These are phyloP conservation scores for Orthosia gothica DNA, from an alignment of 2,888 invertebrate species.

Conservation along the genomic window DNA sequence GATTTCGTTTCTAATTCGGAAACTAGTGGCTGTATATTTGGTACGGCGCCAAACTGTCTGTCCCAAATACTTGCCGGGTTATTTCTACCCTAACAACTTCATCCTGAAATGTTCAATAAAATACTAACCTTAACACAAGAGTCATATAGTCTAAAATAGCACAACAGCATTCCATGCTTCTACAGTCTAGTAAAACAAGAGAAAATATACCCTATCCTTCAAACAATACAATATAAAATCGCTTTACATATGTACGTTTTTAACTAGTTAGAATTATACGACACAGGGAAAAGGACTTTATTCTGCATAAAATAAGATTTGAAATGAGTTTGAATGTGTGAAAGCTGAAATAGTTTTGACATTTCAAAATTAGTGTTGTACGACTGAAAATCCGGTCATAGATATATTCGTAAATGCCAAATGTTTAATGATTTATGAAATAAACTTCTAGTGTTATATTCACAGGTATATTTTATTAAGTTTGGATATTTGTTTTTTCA, in stretches of 20 bases:
- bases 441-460: conserved; percentile 10
- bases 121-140: conserved; percentile 15
- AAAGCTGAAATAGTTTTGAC: conserved; percentile 60
- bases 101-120: conserved; percentile 18
- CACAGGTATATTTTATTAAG: too few relatives aligned
- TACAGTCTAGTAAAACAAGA: conserved; percentile 16
- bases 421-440: conserved; percentile 44
- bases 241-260: background rate
- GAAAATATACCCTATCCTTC: conserved; percentile 27
- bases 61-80: conserved; percentile 77
- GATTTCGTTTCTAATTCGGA: conserved; percentile 66
- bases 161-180: background rate
- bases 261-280: conserved; percentile 20
- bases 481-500: too few relatives aligned
- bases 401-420: conserved; percentile 40
- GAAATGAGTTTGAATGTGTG: conserved; percentile 9
- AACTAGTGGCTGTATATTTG: conserved; percentile 71
- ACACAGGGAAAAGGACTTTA: conserved; percentile 42
- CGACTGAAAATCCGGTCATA: conserved; percentile 49
- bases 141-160: conserved; percentile 27
- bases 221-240: conserved; percentile 7
- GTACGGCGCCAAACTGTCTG: conserved; percentile 86
- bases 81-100: conserved; percentile 61
- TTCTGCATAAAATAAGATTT: background rate
- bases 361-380: conserved; percentile 63